Conservation (phyloP, 2,113 vertebrate species). For the Salvelinus alpinus region DNA sequence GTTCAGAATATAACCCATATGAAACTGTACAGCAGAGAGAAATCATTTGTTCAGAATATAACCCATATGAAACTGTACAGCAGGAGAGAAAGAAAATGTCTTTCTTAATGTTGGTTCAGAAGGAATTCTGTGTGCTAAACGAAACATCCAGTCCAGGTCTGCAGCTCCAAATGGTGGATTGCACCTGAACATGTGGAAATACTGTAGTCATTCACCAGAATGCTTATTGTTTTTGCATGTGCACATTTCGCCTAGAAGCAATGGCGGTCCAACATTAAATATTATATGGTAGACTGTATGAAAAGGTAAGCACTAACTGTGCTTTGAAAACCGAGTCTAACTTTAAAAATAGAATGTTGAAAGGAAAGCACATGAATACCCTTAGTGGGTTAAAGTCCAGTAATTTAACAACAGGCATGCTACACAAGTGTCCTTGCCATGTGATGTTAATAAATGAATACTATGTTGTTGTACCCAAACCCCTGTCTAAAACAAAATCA, state of each 20-base stretch:
- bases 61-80: neutral
- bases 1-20: conserved; percentile 5
- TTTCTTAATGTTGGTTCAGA: conserved; percentile 25
- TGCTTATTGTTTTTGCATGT: neutral
- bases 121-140: neutral
- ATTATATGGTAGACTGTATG: conserved; percentile 12
- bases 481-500: neutral
- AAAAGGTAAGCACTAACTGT: neutral
- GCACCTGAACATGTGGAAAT: conserved; percentile 11
- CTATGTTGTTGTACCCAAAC: neutral
- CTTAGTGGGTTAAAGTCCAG: neutral
- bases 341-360: neutral
- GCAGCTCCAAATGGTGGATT: conserved; percentile 6
- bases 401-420: neutral
- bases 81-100: conserved; percentile 40
- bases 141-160: neutral
- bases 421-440: neutral
- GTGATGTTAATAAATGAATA: neutral
- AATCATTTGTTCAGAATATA: conserved; percentile 20
- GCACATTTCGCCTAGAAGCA: neutral
- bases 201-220: neutral
- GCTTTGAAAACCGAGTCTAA: neutral
- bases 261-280: neutral
- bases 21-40: conserved; percentile 5
- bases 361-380: neutral